A percentile compares a stretch with the other conserved stretches of the same genome.
These are phyloP conservation scores for Netelia fuscicornis DNA, from an alignment of 2,888 invertebrate genomes.

Conservation along the genomic window DNA sequence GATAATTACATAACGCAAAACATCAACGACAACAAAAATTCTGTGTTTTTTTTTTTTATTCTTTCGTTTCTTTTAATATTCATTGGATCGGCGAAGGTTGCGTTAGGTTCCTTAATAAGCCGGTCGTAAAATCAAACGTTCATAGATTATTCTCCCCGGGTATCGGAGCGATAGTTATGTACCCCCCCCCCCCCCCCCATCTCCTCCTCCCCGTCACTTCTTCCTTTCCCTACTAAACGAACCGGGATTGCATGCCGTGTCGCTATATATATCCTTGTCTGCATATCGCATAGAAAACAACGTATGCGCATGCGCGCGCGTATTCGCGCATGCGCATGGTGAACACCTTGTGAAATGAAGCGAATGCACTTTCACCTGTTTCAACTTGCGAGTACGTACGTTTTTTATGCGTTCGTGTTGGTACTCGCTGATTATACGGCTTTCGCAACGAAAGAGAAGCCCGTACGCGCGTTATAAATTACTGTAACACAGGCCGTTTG, in stretches of 20 bases:
- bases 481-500: conserved; percentile 48
- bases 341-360: conserved; percentile 78
- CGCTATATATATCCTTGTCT: conserved; percentile 29
- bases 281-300: conserved; percentile 58
- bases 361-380: conserved; percentile 80
- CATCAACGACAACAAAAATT: too few relatives aligned
- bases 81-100: too few relatives aligned
- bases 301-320: conserved; percentile 50
- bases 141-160: conserved; percentile 1
- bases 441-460: conserved; percentile 73
- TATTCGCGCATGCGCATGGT: too few relatives aligned
- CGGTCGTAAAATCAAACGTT: too few relatives aligned
- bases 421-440: conserved; percentile 47
- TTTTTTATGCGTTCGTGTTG: background rate
- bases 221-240: too few relatives aligned
- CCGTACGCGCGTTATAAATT: conserved; percentile 49
- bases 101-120: too few relatives aligned
- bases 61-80: too few relatives aligned
- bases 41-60: too few relatives aligned
- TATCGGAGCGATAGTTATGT: conserved; percentile 4
- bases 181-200: background rate
- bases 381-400: conserved; percentile 12
- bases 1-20: too few relatives aligned
- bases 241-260: too few relatives aligned
- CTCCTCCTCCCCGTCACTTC: too few relatives aligned